Base-by-base conservation (phyloP, 2,888 invertebrate species). In the Podabrus alpinus region DNA sequence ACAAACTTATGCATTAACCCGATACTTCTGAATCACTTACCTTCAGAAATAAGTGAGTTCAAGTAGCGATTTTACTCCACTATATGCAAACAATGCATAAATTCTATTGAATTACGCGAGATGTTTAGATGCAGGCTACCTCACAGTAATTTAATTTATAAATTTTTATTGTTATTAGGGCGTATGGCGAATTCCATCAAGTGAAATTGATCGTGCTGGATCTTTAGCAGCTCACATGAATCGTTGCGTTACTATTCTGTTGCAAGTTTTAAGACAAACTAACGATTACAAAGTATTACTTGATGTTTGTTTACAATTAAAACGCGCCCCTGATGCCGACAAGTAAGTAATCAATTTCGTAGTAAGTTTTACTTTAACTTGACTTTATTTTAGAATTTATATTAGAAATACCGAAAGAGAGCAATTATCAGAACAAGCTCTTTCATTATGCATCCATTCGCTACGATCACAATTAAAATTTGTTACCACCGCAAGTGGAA, bases 141-240 rank as follows among this genome's bases (percentile, higher is more conserved):
- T n/a, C n/a, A n/a, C n/a, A n/a, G n/a, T n/a, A n/a, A n/a, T n/a
- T n/a, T n/a, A n/a, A n/a, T n/a, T n/a, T n/a, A 45, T 5, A 45
- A 68, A 17, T 24, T 13, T 16, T 72, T 45, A 16, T 13, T 21
- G 77, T 66, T 84, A 87, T 25, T 80, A 94, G 93, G 94, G 97
- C 67, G 94, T 98, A 73, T 98, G 97, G 97, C 91, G 96, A 80
- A 96, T 97, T 85, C 97, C 97, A 0, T 91, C 93, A 1, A 91
- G 91, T 74, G 98, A 98, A 89, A 94, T 98, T 61, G 97, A 98
- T 84, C 90, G 98, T 76, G 93, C 96, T 0, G 98, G 98, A 3
- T 95, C 96, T 79, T 95, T 98, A 85, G 94, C 96, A 0, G 93
- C 95, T 45, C 97, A 98, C 84, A 95, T 98, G 93, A 94, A 93